Evolutionary conservation across 2,797 vertebrate genomes (phyloP), one percentile per base, ranked within the genome.

Genomic region (Pseudomugil gertrudae): DNA sequence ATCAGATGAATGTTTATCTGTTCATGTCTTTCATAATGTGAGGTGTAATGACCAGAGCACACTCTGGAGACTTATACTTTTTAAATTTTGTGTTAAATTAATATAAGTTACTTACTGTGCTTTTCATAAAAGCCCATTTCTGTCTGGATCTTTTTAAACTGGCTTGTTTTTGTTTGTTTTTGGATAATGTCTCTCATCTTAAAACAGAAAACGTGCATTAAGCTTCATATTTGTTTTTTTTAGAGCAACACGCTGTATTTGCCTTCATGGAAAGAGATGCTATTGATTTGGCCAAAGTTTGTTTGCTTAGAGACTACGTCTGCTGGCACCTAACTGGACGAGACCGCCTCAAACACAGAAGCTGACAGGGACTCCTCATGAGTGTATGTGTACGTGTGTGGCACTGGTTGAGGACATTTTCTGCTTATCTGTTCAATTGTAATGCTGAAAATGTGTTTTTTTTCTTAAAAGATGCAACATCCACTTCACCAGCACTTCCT

Each of bases 231-330:
- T 72, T 55, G 72, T 47, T 36, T 15, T 64, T 47, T 62, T 33
- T 45, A n/a, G 9, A n/a, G 52, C 1, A n/a, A 10, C 45, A 33
- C 11, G 5, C 24, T 47, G 9, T 33, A 43, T 29, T 29, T 3
- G 13, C 57, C 32, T 19, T 72, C 62, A 78, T 74, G 66, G 74
- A 69, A 70, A 65, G 61, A 73, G 29, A 74, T 52, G 36, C 8
- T 15, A 85, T 75, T 75, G 78, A 88, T 83, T 66, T 59, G 82
- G 64, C 27, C 78, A 87, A 83, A 83, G 87, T 82, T 76, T 71
- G 79, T 81, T 83, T 79, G 76, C 63, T 69, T 35, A 78, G 66
- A 70, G 80, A 84, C 80, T 80, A 69, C 57, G 69, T 50, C 69
- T 32, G 19, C 43, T 69, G 63, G 74, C 67, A 70, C 63, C 40